Evolutionary conservation across 2,113 vertebrate genomes (phyloP).

Genomic region (Hippocampus mohnikei): DNA sequence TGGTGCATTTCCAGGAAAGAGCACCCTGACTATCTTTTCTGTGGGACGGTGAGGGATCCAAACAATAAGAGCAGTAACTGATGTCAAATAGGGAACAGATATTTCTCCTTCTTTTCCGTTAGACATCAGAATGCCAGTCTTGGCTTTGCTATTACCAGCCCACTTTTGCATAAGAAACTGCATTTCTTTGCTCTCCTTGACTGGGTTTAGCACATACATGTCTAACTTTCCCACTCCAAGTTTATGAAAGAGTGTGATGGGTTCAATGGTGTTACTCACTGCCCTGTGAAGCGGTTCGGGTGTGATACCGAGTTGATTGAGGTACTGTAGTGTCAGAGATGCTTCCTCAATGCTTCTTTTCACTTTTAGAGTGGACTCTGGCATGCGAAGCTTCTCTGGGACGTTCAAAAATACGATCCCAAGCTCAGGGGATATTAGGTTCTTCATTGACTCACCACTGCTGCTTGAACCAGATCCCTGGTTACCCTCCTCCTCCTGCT

Average conservation of each 20-base stretch:
- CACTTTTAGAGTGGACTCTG: conserved; percentile 87
- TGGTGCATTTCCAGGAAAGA: conserved; percentile 97
- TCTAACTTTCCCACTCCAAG: conserved; percentile 94
- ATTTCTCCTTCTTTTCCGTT: conserved; percentile 97
- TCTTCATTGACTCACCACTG: conserved; percentile 94
- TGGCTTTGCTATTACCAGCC: conserved; percentile 98
- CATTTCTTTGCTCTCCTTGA: conserved; percentile 99
- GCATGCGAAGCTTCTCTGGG: conserved; percentile 88
- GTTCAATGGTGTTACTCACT: conserved; percentile 89
- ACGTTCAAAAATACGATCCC: conserved; percentile 97
- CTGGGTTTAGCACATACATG: conserved; percentile 95
- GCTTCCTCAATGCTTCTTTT: conserved; percentile 96
- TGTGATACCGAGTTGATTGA: conserved; percentile 88
- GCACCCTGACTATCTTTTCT: conserved; percentile 93
- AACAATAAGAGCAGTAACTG: conserved; percentile 93
- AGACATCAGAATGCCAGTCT: conserved; percentile 89
- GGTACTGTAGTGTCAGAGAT: conserved; percentile 89
- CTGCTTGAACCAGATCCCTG: conserved; percentile 87
- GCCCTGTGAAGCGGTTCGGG: conserved; percentile 89
- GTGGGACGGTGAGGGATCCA: conserved; percentile 93
- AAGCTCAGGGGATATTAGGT: conserved; percentile 93
- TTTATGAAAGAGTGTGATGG: conserved; percentile 95
- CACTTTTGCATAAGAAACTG: conserved; percentile 99
- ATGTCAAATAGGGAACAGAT: conserved; percentile 96
- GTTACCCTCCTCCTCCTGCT: conserved; percentile 89